Percentiles rank a stretch among this genome's conserved stretches.
These are phyloP conservation scores for Caloenas nicobarica DNA, from an alignment of 2,113 vertebrate species.

Conservation along the genomic window DNA sequence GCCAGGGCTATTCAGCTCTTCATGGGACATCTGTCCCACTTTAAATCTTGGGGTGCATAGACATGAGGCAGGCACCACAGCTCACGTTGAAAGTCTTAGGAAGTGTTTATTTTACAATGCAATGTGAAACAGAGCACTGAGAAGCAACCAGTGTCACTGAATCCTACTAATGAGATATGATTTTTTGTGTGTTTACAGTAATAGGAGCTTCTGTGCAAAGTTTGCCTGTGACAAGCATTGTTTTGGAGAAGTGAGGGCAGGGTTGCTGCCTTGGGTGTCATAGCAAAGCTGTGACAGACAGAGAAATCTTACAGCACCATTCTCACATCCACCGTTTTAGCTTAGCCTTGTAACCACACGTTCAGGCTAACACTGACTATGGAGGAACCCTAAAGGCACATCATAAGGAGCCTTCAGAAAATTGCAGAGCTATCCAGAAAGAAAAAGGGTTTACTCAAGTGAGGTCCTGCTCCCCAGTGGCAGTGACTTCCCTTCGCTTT, in stretches of 20 bases:
- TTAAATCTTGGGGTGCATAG: background rate
- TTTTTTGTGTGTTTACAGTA: background rate
- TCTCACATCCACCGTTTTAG: fast-evolving
- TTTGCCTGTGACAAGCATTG: fast-evolving
- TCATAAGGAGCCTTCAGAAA: background rate
- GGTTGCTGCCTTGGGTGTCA: background rate
- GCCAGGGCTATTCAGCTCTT: background rate
- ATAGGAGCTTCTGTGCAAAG: background rate
- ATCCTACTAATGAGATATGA: background rate
- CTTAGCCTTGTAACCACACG: background rate
- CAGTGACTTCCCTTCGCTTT: background rate
- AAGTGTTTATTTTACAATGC: background rate
- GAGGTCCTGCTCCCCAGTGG: fast-evolving
- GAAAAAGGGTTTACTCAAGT: background rate
- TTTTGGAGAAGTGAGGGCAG: background rate
- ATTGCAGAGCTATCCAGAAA: background rate
- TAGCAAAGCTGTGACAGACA: background rate
- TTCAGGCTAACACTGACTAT: background rate
- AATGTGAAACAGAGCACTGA: background rate
- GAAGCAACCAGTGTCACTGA: background rate
- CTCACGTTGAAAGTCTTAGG: background rate
- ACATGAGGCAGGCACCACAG: background rate
- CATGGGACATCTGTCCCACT: background rate
- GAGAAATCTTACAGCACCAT: background rate
- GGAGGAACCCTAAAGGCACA: background rate